Percentiles rank a stretch among this genome's conserved stretches.
phyloP scores from a whole-genome alignment of 2,797 vertebrate species.

The Pteronotus mesoamericanus region DNA sequence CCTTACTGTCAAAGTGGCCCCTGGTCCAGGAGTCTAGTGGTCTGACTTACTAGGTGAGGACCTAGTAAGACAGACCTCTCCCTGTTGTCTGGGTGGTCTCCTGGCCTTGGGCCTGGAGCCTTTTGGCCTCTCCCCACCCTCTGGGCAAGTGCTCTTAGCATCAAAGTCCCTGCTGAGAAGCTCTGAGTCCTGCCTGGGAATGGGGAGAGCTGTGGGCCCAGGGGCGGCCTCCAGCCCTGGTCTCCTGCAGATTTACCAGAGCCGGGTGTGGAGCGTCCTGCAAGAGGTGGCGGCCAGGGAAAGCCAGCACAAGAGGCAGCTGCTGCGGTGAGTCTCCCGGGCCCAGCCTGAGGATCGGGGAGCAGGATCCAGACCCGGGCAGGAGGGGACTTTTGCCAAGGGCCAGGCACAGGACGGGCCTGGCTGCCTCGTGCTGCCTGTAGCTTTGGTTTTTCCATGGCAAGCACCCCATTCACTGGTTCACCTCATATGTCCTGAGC shows the following conservation, averaged over 20 bases:
- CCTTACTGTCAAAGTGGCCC: background rate
- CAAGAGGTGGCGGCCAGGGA: conserved; percentile 81
- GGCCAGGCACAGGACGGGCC: background rate
- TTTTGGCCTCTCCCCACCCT: too few relatives aligned
- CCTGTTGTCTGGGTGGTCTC: background rate
- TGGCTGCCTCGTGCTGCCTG: background rate
- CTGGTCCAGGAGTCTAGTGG: background rate
- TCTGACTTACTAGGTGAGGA: background rate
- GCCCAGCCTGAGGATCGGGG: background rate
- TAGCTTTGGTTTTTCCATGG: background rate
- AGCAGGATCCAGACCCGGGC: too few relatives aligned
- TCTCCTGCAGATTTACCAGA: conserved; percentile 83
- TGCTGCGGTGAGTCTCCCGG: conserved; percentile 82
- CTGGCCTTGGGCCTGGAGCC: background rate
- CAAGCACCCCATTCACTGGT: background rate
- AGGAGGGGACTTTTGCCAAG: background rate
- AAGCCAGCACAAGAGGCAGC: conserved; percentile 48
- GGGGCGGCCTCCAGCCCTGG: background rate
- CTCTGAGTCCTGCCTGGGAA: background rate
- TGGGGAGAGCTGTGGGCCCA: rapidly evolving
- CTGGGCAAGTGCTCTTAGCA: background rate
- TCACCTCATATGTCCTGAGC: background rate
- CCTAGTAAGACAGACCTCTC: background rate
- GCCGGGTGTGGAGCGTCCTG: conserved; percentile 68
- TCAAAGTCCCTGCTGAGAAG: too few relatives aligned